Conservation (phyloP, 2,113 vertebrate species). For the Ageneiosus marmoratus region DNA sequence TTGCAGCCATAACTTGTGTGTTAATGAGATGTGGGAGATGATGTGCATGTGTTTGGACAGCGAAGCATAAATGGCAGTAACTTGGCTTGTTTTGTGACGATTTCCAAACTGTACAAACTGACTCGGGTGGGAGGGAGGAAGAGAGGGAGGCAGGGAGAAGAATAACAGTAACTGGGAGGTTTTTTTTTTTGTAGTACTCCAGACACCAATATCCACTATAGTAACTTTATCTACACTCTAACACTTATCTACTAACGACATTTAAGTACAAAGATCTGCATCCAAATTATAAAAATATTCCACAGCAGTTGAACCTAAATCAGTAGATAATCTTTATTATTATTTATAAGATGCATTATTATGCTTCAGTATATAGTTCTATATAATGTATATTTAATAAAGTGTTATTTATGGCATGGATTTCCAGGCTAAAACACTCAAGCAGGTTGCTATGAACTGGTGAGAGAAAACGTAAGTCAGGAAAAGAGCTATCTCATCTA, state of each 20-base stretch:
- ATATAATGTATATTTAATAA: neutral
- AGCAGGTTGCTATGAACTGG: neutral
- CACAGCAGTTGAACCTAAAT: neutral
- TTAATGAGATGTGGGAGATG: slow-evolving; percentile 18
- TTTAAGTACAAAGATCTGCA: neutral
- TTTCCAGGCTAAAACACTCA: neutral
- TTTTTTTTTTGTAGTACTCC: neutral
- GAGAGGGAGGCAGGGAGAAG: neutral
- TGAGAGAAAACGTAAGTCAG: neutral
- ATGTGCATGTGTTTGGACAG: neutral
- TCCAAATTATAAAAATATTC: neutral
- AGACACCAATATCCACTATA: neutral
- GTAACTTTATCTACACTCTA: neutral
- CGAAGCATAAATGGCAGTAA: neutral
- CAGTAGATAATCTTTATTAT: neutral
- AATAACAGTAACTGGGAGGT: slow-evolving; percentile 4
- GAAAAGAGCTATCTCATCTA: slow-evolving; percentile 4
- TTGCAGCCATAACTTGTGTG: neutral
- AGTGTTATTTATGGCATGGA: neutral
- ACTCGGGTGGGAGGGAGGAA: neutral
- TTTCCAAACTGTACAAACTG: slow-evolving; percentile 18
- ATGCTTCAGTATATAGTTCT: neutral
- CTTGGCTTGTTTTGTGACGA: slow-evolving; percentile 8
- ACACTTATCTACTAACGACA: neutral
- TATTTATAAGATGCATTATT: neutral